These are phyloP conservation scores for Phytoseiulus persimilis DNA, from an alignment of 2,888 invertebrate genomes.

Conservation along the genomic window DNA sequence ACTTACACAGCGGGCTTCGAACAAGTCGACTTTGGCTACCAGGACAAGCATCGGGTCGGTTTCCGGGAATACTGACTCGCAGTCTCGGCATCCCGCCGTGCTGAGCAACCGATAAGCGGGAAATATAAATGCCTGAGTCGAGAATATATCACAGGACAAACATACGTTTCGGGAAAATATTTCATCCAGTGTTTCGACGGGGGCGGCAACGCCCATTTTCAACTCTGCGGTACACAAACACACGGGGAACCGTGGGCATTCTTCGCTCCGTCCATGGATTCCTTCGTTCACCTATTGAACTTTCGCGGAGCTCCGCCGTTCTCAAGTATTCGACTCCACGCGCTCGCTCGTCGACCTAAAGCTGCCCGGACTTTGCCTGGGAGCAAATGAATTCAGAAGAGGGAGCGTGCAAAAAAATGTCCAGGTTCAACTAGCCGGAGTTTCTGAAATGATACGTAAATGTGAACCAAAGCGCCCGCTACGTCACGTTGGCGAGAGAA, in stretches of 20 bases:
- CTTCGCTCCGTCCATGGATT: not conserved
- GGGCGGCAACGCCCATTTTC: slow-evolving; percentile 21
- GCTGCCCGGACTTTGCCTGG: too few species aligned
- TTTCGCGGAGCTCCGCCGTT: not conserved
- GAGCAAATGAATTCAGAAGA: too few species aligned
- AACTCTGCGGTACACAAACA: not conserved
- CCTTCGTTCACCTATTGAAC: not conserved
- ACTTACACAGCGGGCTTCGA: not conserved
- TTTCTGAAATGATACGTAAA: too few species aligned
- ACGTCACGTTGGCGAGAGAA: too few species aligned
- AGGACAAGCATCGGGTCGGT: not conserved
- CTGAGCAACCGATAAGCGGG: slow-evolving; percentile 1
- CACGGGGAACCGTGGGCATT: not conserved
- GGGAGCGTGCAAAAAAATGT: too few species aligned
- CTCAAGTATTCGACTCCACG: not conserved
- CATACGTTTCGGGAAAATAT: slow-evolving; percentile 36
- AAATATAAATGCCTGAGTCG: slow-evolving; percentile 13
- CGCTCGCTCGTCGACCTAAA: too few species aligned
- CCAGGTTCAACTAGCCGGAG: too few species aligned
- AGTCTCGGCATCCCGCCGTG: not conserved
- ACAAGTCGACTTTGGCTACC: not conserved
- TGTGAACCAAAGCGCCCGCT: too few species aligned
- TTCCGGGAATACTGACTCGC: not conserved
- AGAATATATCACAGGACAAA: slow-evolving; percentile 35
- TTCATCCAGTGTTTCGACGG: not conserved